Evolutionary conservation across 2,888 invertebrate genomes (phyloP).

Genomic region (Patella depressa): DNA sequence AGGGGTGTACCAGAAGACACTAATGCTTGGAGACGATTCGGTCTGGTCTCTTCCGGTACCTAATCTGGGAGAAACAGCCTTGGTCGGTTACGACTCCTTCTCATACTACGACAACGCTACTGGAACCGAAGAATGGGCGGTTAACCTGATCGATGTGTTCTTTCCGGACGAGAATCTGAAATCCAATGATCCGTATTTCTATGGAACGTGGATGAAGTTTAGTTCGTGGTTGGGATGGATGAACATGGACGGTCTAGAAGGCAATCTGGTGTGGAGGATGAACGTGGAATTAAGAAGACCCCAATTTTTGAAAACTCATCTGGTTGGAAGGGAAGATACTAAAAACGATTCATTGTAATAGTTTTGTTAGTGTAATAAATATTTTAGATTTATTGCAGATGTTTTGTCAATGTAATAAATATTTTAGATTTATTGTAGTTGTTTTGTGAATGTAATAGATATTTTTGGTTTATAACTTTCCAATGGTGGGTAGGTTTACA

Average conservation of each 20-base stretch:
- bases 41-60: constrained; percentile 38
- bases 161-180: constrained; percentile 30
- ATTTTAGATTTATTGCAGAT: no score
- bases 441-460: no score
- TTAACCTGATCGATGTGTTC: constrained; percentile 32
- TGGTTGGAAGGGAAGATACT: no score
- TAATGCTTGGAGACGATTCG: constrained; percentile 28
- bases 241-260: constrained; percentile 37
- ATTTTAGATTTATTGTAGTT: no score
- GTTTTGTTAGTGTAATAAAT: no score
- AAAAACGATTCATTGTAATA: no score
- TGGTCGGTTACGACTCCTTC: constrained; percentile 30
- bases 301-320: no score
- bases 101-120: constrained; percentile 10
- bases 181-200: constrained; percentile 23
- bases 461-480: no score
- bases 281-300: background rate
- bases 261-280: constrained; percentile 33
- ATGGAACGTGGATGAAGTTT: constrained; percentile 37
- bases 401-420: no score
- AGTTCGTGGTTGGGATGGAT: constrained; percentile 43
- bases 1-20: constrained; percentile 16
- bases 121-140: constrained; percentile 29
- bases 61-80: constrained; percentile 28
- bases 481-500: no score